Evolutionary conservation across 2,113 vertebrate genomes (phyloP), one percentile per base, ranked within the genome.

Genomic region (Psittacula cyanocephala): DNA sequence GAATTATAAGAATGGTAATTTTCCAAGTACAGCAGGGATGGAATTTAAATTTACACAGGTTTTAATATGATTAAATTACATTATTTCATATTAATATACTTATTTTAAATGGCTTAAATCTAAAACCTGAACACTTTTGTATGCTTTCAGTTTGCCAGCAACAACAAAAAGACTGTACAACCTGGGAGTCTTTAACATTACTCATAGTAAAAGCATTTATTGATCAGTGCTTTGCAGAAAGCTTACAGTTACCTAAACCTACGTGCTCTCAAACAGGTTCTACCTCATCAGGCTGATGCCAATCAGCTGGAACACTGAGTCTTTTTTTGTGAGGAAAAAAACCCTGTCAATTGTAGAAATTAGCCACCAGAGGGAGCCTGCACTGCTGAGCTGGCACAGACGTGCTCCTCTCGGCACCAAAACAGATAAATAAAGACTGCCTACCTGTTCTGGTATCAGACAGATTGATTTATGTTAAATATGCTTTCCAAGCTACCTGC

Each of bases 331-430:
- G 8, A 2, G 22, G 17, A 2, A 1, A 46, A 47, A n/a, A 47
- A 2, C 0, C 9, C 5, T 28, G 53, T 11, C 9, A 22, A 4
- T 69, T 35, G 33, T 13, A 31, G 12, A 25, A 77, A 50, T 1
- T 7, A 59, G 31, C 94, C 95, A 81, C 75, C 81, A 96, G 96
- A 96, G 95, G 95, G 96, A 93, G 95, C 46, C 43, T 53, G 43
- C 11, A 59, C 14, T 55, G 59, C 44, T 80, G 55, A 4, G 6
- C 31, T 49, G 27, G 3, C 11, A 15, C 89, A 69, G 35, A 28
- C 22, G 28, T 2, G 27, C 33, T 78, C 6, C 33, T 43, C 6
- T 0, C 1, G 6, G 39, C 31, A 10, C n/a, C 2, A 22, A 37
- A 35, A 23, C 25, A 28, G 14, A 28, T 7, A 23, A 23, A 6